phyloP scores from a whole-genome alignment of 2,888 invertebrate species.

The Saturnia japonica region DNA sequence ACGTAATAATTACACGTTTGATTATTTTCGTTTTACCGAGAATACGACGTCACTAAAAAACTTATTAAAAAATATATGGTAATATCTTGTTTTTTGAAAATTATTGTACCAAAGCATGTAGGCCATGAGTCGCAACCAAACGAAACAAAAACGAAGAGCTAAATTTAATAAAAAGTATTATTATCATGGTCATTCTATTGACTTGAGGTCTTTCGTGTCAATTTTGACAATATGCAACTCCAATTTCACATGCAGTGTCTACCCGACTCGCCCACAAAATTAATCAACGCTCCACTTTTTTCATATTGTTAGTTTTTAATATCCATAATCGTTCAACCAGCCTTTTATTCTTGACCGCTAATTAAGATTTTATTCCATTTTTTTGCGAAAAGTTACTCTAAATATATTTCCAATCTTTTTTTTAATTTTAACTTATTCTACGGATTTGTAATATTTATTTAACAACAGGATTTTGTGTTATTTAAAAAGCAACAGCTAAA shows the following conservation, averaged over 20 bases:
- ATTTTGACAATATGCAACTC: conserved; percentile 72
- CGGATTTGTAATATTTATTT: neutral
- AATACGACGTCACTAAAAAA: too few species aligned
- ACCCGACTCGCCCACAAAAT: conserved; percentile 63
- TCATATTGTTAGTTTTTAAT: conserved; percentile 74
- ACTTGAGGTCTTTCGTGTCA: conserved; percentile 53
- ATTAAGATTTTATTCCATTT: conserved; percentile 79
- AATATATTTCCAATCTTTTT: neutral
- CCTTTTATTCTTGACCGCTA: conserved; percentile 62
- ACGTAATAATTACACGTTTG: too few species aligned
- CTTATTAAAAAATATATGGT: too few species aligned
- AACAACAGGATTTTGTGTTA: neutral
- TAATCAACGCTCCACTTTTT: conserved; percentile 76
- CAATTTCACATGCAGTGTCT: conserved; percentile 54
- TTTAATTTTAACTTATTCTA: neutral
- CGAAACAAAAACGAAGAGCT: too few species aligned
- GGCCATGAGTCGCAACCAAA: too few species aligned
- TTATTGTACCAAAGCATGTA: too few species aligned
- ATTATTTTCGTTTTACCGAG: too few species aligned
- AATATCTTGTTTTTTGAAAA: too few species aligned
- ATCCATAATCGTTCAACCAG: conserved; percentile 60
- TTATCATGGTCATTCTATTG: conserved; percentile 46
- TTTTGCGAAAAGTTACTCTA: conserved; percentile 37
- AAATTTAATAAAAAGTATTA: conserved; percentile 4
- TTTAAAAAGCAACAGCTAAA: neutral